Evolutionary conservation across 2,113 vertebrate species (phyloP).

Genomic region (Dromaius novaehollandiae): DNA sequence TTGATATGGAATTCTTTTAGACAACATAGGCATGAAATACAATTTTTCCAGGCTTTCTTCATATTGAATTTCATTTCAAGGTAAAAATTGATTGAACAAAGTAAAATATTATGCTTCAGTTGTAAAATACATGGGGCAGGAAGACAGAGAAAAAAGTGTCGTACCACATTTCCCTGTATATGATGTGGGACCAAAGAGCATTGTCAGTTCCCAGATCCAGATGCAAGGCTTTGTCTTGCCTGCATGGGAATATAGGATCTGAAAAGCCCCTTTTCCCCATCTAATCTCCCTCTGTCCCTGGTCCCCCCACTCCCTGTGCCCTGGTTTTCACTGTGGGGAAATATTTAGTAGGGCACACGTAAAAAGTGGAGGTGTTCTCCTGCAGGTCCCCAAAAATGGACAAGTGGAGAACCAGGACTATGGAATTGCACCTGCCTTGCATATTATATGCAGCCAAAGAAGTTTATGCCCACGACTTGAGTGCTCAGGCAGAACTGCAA

Average conservation of each 20-base stretch:
- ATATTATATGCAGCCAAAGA: not conserved
- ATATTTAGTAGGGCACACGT: accelerated
- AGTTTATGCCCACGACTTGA: not conserved
- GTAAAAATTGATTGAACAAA: not conserved
- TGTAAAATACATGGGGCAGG: not conserved
- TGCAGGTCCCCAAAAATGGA: not conserved
- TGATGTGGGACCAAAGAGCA: accelerated
- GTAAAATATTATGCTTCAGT: not conserved
- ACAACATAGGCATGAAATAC: not conserved
- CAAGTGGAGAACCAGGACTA: not conserved
- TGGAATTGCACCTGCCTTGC: not conserved
- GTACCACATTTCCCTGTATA: not conserved
- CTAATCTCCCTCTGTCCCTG: not conserved
- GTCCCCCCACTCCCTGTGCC: accelerated
- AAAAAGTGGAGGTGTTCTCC: not conserved
- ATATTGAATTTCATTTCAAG: not conserved
- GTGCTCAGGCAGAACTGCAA: not conserved
- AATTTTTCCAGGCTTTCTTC: not conserved
- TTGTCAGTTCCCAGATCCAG: not conserved
- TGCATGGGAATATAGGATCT: not conserved
- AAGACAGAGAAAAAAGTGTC: not conserved
- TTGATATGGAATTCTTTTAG: not conserved
- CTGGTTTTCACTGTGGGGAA: not conserved
- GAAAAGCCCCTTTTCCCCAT: not conserved
- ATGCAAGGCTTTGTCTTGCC: not conserved